A percentile compares a stretch with the other conserved stretches of the same genome.
These are phyloP conservation scores for Dolichomitus sp. DNA, from an alignment of 2,888 invertebrate species.

Conservation along the genomic window DNA sequence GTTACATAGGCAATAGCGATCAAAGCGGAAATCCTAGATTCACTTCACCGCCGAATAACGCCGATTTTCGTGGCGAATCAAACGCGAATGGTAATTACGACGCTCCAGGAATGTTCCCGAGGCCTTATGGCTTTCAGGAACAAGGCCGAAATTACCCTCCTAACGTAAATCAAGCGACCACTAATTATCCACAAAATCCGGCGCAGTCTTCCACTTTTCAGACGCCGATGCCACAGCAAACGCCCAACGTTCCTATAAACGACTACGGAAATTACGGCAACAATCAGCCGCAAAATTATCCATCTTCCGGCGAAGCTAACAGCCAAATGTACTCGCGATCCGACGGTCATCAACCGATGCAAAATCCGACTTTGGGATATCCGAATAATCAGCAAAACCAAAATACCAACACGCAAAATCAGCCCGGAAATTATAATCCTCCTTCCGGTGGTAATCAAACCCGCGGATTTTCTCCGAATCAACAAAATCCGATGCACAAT, in stretches of 20 bases:
- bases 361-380: conserved; percentile 75
- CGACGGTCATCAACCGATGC: conserved; percentile 73
- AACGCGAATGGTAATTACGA: conserved; percentile 78
- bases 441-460: conserved; percentile 46
- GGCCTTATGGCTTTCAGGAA: conserved; percentile 81
- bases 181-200: conserved; percentile 79
- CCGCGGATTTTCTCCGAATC: conserved; percentile 61
- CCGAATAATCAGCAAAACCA: conserved; percentile 72
- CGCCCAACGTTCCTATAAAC: conserved; percentile 74
- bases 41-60: conserved; percentile 66
- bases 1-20: conserved; percentile 66
- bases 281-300: conserved; percentile 78
- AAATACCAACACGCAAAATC: conserved; percentile 59
- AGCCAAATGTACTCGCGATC: conserved; percentile 75
- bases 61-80: conserved; percentile 78
- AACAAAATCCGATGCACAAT: conserved; percentile 71
- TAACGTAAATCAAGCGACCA: conserved; percentile 76
- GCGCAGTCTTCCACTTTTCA: conserved; percentile 72
- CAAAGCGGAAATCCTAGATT: conserved; percentile 66
- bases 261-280: conserved; percentile 79
- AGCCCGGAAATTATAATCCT: conserved; percentile 63
- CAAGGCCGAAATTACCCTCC: conserved; percentile 78
- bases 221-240: conserved; percentile 75
- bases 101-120: conserved; percentile 77
- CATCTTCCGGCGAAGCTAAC: conserved; percentile 72